Conservation (phyloP, 2,888 invertebrate species). For the Elgonia sp. region DNA sequence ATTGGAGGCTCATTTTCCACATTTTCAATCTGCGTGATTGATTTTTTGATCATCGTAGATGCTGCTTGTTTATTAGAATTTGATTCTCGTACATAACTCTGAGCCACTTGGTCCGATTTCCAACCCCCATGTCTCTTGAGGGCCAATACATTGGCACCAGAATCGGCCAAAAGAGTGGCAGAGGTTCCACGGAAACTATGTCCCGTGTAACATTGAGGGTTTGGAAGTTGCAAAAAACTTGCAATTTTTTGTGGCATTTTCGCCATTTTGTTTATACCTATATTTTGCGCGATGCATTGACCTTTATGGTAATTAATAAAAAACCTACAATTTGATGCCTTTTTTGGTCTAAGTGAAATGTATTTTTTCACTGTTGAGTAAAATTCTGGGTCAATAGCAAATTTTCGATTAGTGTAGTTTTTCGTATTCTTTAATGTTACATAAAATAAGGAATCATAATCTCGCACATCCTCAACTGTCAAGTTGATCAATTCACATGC, state of each 20-base stretch:
- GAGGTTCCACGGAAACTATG: constrained; percentile 74
- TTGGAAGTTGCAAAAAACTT: constrained; percentile 66
- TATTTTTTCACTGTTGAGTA: no score
- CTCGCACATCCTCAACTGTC: constrained; percentile 28
- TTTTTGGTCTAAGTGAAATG: no score
- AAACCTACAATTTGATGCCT: no score
- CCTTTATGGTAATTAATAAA: constrained; percentile 71
- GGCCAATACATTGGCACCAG: constrained; percentile 59
- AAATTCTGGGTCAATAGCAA: no score
- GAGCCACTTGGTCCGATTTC: constrained; percentile 55
- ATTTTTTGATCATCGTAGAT: no score
- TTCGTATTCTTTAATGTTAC: no score
- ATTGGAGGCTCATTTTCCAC: no score
- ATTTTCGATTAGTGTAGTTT: no score
- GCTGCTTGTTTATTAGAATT: no score
- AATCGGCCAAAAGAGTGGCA: constrained; percentile 66
- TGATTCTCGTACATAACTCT: constrained; percentile 34
- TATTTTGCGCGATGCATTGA: constrained; percentile 64
- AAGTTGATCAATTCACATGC: constrained; percentile 51
- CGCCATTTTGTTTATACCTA: constrained; percentile 74
- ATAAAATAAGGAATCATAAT: no score
- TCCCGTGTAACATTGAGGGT: constrained; percentile 72
- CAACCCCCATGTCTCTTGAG: constrained; percentile 63
- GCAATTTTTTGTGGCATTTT: constrained; percentile 71
- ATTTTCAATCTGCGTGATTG: no score